Conservation (phyloP, 2,888 invertebrate species). For the Hypomecis atomaria region DNA sequence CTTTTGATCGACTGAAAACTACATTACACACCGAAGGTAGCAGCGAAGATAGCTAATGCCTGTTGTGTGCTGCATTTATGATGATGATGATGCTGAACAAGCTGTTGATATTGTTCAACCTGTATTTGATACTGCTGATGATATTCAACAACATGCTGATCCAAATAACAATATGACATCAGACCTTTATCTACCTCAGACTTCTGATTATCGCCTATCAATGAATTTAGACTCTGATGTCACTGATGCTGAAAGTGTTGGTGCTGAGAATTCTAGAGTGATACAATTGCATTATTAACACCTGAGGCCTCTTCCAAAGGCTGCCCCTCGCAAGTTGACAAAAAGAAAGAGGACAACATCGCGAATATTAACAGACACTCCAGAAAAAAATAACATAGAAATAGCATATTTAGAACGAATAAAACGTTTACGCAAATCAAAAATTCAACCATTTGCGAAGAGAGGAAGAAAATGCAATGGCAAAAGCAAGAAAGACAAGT, state of each 20-base stretch:
- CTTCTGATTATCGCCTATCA: background rate
- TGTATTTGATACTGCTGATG: background rate
- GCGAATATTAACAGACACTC: background rate
- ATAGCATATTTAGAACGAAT: background rate
- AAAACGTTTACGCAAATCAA: background rate
- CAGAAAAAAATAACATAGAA: slow-evolving; percentile 1
- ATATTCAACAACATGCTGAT: background rate
- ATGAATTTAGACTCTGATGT: background rate
- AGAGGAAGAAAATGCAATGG: background rate
- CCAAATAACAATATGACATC: background rate
- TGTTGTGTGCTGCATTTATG: too few species aligned
- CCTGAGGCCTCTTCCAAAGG: slow-evolving; percentile 1
- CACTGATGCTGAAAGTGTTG: slow-evolving; percentile 1
- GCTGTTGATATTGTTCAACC: background rate
- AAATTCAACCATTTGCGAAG: background rate
- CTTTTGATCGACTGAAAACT: too few species aligned
- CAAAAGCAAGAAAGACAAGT: background rate
- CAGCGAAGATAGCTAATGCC: too few species aligned
- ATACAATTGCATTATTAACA: background rate
- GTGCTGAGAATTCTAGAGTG: background rate
- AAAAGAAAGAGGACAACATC: background rate
- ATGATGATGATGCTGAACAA: too few species aligned
- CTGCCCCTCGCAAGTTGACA: background rate
- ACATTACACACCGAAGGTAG: too few species aligned
- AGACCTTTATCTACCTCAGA: background rate